Base-by-base conservation (phyloP, 2,797 vertebrate genomes). In the Lutjanus campechanus region DNA sequence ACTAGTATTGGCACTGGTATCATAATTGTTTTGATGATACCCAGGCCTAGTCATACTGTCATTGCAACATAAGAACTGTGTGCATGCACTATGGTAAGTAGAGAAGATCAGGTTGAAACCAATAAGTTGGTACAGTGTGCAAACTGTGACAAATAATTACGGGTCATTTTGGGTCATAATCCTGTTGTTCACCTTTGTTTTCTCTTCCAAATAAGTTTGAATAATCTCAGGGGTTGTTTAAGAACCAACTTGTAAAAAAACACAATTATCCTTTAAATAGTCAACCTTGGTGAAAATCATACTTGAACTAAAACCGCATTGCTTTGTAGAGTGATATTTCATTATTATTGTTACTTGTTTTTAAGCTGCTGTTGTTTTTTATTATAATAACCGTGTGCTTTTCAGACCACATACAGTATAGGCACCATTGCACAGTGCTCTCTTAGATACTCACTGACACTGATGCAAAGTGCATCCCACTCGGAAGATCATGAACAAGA, bases 401-500 rank as follows among this genome's bases (percentile, higher is more conserved):
- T 25, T 49, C 10, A 64, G 80, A 51, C 19, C 9, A n/a, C 11
- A 22, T 8, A 16, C 3, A 50, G 25, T 8, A 0, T 4, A 63
- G 15, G 17, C 50, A 51, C n/a, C 11, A n/a, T 1, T 16, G 10
- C 25, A 53, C 11, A 36, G 53, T 15, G 9, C 10, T 51, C 25
- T 22, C n/a, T 70, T 0, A 51, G 16, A 53, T 44, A 36, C 55
- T 51, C 61, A 12, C 29, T 54, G 50, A 49, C 61, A 5, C 20
- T 15, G 43, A n/a, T 9, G 56, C 40, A 73, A 83, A 81, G 84
- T 69, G 56, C 64, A 82, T 82, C 47, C 53, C 50, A 50, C 80
- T 69, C 65, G 71, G 70, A 80, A 51, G 63, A 67, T 76, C 54
- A 58, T 50, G 46, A 86, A 83, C 79, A 83, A 81, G 77, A 86